Percentiles rank a stretch among this genome's conserved stretches.
Conservation (phyloP, 2,113 vertebrate species). For the Aspiorhynchus laticeps region DNA sequence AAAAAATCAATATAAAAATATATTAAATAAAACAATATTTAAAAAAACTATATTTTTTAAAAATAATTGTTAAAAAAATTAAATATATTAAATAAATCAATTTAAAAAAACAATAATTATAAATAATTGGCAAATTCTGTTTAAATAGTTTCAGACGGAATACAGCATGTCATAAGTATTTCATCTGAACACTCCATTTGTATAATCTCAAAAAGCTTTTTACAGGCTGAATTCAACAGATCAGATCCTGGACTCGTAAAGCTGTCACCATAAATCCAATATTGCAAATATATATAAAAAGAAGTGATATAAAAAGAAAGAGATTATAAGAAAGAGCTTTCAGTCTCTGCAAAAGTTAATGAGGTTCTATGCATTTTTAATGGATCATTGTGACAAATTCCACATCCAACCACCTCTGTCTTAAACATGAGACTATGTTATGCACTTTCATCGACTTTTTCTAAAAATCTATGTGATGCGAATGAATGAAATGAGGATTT, state of each 20-base stretch:
- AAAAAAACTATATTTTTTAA: background rate
- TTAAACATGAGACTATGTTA: conserved; percentile 3
- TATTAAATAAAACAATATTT: background rate
- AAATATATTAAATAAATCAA: background rate
- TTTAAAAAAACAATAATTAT: background rate
- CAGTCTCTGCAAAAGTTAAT: conserved; percentile 66
- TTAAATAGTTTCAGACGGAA: background rate
- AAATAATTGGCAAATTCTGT: no score
- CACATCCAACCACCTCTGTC: conserved; percentile 64
- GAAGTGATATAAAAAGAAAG: conserved; percentile 32
- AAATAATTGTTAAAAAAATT: background rate
- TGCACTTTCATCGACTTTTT: conserved; percentile 24
- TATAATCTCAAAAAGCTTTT: background rate
- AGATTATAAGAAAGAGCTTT: conserved; percentile 47
- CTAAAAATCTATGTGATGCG: conserved; percentile 57
- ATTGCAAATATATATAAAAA: conserved; percentile 8
- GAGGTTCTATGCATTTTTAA: conserved; percentile 75
- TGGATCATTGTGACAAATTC: conserved; percentile 67
- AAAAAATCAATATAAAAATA: background rate
- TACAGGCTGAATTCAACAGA: background rate
- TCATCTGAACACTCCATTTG: background rate
- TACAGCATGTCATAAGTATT: background rate
- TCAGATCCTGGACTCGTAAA: conserved; percentile 1
- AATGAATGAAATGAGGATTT: conserved; percentile 43
- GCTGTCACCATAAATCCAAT: conserved; percentile 3